A percentile compares a stretch with the other conserved stretches of the same genome.
Evolutionary conservation across 2,113 vertebrate genomes (phyloP).

Genomic region (Labeo catla): DNA sequence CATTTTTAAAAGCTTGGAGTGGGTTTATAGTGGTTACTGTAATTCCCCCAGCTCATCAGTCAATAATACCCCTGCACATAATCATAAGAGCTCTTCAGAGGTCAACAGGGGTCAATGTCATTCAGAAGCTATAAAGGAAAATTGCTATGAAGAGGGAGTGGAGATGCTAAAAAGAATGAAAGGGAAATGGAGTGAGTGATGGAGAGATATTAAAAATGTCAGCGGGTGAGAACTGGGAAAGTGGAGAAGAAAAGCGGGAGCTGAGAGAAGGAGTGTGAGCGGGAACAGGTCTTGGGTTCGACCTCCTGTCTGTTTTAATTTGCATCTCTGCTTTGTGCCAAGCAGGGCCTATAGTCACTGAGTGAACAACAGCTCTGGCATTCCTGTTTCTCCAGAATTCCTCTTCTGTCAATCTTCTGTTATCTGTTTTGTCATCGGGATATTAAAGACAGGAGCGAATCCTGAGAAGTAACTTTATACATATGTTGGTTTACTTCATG

Average conservation of each 20-base stretch:
- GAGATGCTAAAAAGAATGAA: background rate
- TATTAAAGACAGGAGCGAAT: slow-evolving; percentile 30
- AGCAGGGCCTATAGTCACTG: background rate
- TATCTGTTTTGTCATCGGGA: slow-evolving; percentile 39
- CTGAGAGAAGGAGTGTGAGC: background rate
- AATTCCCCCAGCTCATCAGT: background rate
- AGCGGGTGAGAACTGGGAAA: background rate
- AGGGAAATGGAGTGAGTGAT: background rate
- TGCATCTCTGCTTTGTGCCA: background rate
- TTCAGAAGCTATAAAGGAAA: background rate
- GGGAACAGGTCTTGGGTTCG: background rate
- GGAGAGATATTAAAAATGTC: slow-evolving; percentile 20
- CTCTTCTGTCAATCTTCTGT: background rate
- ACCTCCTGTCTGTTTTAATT: slow-evolving; percentile 27
- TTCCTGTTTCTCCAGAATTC: slow-evolving; percentile 27
- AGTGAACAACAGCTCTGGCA: slow-evolving; percentile 15
- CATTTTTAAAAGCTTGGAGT: background rate
- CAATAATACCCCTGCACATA: background rate
- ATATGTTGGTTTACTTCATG: slow-evolving; percentile 29
- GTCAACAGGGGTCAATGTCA: background rate
- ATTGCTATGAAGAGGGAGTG: background rate
- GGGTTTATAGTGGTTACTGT: background rate
- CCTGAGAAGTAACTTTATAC: background rate
- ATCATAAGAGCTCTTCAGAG: slow-evolving; percentile 7
- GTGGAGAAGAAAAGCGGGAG: background rate